Percentiles rank a stretch among this genome's conserved stretches.
phyloP scores from a whole-genome alignment of 2,797 vertebrate species.

The Propithecus perrieri region DNA sequence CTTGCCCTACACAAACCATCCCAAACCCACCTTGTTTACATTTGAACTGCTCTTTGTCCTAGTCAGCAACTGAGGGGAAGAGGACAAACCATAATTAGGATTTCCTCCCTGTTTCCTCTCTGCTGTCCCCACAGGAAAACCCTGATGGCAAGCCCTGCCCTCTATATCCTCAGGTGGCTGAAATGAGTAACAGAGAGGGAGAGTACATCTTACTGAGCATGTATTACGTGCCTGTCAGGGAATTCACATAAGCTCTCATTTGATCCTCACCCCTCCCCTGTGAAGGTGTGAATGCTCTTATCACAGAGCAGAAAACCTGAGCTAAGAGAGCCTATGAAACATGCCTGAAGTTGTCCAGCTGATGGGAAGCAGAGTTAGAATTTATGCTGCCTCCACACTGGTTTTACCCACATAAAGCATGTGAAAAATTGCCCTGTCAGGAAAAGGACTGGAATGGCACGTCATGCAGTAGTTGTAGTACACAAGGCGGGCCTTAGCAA shows the following conservation, averaged over 20 bases:
- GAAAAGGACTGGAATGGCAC: background rate
- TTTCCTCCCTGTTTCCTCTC: background rate
- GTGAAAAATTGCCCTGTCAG: background rate
- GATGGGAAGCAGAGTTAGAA: background rate
- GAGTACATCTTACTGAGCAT: background rate
- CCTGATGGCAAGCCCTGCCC: background rate
- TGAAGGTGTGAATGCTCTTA: background rate
- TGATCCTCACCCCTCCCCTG: background rate
- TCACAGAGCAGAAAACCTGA: slow-evolving; percentile 3
- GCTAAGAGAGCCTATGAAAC: background rate
- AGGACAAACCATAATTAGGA: background rate
- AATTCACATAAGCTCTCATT: background rate
- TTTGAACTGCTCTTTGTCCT: background rate
- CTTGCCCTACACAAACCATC: background rate
- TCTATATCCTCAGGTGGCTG: background rate
- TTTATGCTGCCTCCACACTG: background rate
- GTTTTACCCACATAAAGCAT: background rate
- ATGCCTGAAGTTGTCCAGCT: background rate
- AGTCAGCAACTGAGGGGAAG: background rate
- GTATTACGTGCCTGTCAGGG: background rate
- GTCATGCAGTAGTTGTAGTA: background rate
- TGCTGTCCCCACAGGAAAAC: background rate
- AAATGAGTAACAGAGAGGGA: background rate
- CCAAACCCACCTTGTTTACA: background rate
- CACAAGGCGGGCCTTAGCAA: background rate